phyloP scores from a whole-genome alignment of 2,888 invertebrate species.

The Copidosoma aretas region DNA sequence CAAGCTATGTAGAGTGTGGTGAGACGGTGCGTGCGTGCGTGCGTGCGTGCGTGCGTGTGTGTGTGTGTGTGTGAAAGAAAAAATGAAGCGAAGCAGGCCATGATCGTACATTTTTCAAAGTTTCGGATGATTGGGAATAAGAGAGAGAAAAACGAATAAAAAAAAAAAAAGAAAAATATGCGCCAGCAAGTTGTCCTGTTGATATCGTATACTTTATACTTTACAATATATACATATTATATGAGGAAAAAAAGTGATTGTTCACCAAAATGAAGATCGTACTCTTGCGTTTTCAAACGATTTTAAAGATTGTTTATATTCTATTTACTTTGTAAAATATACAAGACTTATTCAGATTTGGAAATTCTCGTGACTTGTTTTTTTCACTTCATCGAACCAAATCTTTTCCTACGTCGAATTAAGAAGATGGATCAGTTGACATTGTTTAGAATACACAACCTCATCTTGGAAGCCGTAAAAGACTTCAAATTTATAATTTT shows the following conservation, averaged over 20 bases:
- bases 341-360: conserved; percentile 54
- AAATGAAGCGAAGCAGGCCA: conserved; percentile 40
- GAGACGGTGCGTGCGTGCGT: neutral
- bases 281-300: conserved; percentile 60
- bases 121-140: conserved; percentile 40
- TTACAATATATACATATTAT: conserved; percentile 48
- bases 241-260: conserved; percentile 43
- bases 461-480: no score
- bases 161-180: conserved; percentile 22
- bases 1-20: neutral
- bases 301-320: conserved; percentile 61
- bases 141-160: no score
- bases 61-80: conserved; percentile 21
- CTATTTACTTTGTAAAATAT: conserved; percentile 62
- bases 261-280: conserved; percentile 55
- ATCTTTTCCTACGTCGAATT: no score
- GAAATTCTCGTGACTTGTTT: conserved; percentile 16
- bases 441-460: no score
- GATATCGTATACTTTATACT: conserved; percentile 59
- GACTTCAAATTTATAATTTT: no score
- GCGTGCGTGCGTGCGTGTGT: neutral
- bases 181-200: conserved; percentile 55
- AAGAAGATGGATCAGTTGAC: no score
- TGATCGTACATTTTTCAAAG: conserved; percentile 45
- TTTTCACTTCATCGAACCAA: conserved; percentile 8